These are phyloP conservation scores for Pyrocephalus nanus DNA, from an alignment of 2,797 vertebrate species.

Conservation along the genomic window DNA sequence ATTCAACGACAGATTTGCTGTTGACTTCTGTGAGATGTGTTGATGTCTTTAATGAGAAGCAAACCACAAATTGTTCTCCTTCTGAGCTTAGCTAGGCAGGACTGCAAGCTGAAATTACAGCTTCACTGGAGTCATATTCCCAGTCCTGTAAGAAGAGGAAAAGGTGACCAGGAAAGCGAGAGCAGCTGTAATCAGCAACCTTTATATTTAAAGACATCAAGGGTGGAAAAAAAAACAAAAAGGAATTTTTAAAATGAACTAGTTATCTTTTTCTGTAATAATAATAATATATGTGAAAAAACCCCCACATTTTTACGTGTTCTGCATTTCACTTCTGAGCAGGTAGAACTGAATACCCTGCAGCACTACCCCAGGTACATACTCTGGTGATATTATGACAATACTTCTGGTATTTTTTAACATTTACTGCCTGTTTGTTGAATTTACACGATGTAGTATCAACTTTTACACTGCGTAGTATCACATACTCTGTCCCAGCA, in stretches of 20 bases:
- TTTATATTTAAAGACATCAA: neutral
- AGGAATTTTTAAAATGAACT: neutral
- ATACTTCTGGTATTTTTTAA: neutral
- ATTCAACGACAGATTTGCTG: neutral
- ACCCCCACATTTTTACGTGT: neutral
- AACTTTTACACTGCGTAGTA: neutral
- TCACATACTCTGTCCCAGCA: neutral
- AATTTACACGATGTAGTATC: neutral
- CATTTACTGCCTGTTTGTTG: neutral
- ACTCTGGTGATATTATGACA: neutral
- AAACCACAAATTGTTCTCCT: neutral
- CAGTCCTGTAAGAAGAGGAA: neutral
- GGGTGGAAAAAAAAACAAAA: neutral
- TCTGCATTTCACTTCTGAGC: neutral
- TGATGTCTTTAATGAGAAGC: neutral
- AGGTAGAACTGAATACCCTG: neutral
- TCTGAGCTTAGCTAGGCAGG: neutral
- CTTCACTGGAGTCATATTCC: neutral
- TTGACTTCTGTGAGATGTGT: neutral
- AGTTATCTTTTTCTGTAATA: neutral
- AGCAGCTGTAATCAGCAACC: accelerated
- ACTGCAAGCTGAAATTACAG: conserved; percentile 26
- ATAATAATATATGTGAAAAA: neutral
- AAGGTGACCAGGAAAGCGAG: neutral
- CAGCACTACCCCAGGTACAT: neutral